Percentiles rank a stretch among this genome's conserved stretches.
phyloP scores from a whole-genome alignment of 2,113 vertebrate species.

The Thamnophis sirtalis region DNA sequence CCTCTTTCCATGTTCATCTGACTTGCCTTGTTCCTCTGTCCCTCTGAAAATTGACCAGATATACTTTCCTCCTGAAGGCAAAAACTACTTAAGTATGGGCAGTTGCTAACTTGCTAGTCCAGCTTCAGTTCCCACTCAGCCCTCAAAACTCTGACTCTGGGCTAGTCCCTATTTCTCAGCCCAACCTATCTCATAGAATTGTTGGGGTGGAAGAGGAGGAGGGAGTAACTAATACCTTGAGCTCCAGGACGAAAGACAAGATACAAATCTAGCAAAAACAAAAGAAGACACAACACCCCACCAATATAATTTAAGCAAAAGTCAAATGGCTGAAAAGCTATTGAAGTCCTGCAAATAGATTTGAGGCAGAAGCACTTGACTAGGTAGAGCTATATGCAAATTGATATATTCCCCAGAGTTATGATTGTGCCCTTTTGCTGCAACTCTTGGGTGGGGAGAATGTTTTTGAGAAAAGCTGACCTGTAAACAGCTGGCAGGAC shows the following conservation, averaged over 20 bases:
- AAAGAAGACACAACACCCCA: background rate
- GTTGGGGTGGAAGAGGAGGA: background rate
- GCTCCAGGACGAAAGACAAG: background rate
- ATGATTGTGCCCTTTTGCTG: background rate
- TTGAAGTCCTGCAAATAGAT: background rate
- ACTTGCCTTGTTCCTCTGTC: background rate
- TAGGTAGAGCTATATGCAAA: background rate
- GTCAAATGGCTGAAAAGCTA: background rate
- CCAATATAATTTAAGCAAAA: background rate
- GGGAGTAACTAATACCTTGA: background rate
- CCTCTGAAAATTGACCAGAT: background rate
- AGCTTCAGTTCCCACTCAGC: background rate
- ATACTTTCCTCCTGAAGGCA: background rate
- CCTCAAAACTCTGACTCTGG: background rate
- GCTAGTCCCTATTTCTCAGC: background rate
- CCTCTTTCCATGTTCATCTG: background rate
- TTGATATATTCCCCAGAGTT: too few relatives aligned
- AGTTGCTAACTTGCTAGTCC: background rate
- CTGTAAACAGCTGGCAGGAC: background rate
- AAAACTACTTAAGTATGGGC: background rate
- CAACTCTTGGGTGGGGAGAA: background rate
- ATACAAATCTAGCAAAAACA: background rate
- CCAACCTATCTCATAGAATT: background rate
- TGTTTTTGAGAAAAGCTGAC: background rate
- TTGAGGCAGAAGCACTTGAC: background rate